These are phyloP conservation scores for Columba janthina DNA, from an alignment of 2,113 vertebrate genomes.

Conservation along the genomic window DNA sequence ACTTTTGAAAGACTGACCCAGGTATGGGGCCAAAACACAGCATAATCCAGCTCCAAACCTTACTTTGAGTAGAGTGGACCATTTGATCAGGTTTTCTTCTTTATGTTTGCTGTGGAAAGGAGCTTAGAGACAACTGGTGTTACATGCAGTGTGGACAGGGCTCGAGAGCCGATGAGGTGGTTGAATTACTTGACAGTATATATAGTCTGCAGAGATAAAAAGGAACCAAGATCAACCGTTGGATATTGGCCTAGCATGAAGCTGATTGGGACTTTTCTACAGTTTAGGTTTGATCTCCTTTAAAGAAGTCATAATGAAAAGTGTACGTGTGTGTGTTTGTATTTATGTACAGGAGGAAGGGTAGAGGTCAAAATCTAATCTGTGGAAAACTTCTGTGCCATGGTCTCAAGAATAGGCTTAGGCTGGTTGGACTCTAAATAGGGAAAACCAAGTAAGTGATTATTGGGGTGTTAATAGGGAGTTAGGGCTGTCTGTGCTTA, in stretches of 20 bases:
- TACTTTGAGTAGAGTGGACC: not conserved
- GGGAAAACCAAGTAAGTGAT: not conserved
- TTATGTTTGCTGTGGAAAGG: not conserved
- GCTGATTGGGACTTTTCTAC: not conserved
- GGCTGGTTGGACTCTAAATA: not conserved
- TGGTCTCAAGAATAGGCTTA: not conserved
- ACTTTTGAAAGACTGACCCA: not conserved
- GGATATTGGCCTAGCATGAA: not conserved
- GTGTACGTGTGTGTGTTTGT: not conserved
- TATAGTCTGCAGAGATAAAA: not conserved
- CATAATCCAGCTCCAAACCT: not conserved
- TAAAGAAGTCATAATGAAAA: not conserved
- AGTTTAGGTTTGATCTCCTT: not conserved
- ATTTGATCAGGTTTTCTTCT: not conserved
- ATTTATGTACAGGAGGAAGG: not conserved
- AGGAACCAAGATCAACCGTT: not conserved
- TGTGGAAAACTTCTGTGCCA: not conserved
- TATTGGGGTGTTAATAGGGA: not conserved
- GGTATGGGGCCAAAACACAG: not conserved
- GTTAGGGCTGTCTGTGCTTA: not conserved
- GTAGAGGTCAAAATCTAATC: not conserved
- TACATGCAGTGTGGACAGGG: accelerated
- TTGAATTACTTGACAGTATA: not conserved
- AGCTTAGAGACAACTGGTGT: not conserved
- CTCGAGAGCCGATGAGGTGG: not conserved